A percentile compares a stretch with the other conserved stretches of the same genome.
Conservation (phyloP, 1,140 invertebrate genomes). For the Aphelinus atriplicis region DNA sequence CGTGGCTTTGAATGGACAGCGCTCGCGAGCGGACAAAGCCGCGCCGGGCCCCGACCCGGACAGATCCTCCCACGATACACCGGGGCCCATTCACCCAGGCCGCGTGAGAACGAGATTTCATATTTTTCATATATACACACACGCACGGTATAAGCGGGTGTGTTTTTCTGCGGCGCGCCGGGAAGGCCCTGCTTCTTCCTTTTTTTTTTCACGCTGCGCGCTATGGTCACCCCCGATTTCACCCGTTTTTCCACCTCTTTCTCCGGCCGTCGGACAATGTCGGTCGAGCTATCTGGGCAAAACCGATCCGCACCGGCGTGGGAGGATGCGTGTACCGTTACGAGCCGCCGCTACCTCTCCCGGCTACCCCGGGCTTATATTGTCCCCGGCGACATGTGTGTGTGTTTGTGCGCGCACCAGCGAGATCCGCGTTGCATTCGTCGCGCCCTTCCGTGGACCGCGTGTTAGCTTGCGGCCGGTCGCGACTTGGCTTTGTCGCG, state of each 20-base stretch:
- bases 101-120: constrained; percentile 67
- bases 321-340: constrained; percentile 26
- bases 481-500: no score
- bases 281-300: no score
- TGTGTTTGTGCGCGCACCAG: no score
- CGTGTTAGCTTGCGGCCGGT: no score
- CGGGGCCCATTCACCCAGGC: constrained; percentile 25
- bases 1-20: constrained; percentile 50
- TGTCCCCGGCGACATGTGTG: no score
- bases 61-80: constrained; percentile 67
- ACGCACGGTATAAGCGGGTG: constrained; percentile 41
- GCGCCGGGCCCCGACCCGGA: constrained; percentile 49
- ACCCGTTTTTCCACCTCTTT: constrained; percentile 47
- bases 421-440: no score
- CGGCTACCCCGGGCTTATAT: no score
- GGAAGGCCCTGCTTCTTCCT: neutral
- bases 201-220: neutral
- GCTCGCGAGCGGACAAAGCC: neutral
- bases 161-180: constrained; percentile 45
- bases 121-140: constrained; percentile 63
- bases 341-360: neutral
- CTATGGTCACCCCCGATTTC: constrained; percentile 55
- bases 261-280: no score
- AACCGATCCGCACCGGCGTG: constrained; percentile 9
- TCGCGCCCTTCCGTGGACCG: no score